Evolutionary conservation across 2,888 invertebrate species (phyloP).

Genomic region (Sphaeridia pumilis): DNA sequence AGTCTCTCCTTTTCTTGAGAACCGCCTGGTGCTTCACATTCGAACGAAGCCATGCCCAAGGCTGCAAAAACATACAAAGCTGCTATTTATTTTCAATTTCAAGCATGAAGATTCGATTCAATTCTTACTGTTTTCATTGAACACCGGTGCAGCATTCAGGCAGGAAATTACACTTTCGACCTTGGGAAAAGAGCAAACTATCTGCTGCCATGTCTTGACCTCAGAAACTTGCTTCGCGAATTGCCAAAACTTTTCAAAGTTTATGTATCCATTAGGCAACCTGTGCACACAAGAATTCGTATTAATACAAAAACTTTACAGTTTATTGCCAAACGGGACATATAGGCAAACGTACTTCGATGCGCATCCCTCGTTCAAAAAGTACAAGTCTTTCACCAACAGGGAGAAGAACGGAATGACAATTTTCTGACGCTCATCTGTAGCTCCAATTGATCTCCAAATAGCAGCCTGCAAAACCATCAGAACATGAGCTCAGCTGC

Average conservation of each 20-base stretch:
- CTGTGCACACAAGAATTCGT: slow-evolving; percentile 17
- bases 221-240: slow-evolving; percentile 44
- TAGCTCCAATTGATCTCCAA: slow-evolving; percentile 37
- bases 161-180: slow-evolving; percentile 30
- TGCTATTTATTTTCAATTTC: neutral
- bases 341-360: slow-evolving; percentile 39
- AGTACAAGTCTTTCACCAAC: slow-evolving; percentile 46
- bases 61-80: slow-evolving; percentile 18
- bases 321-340: neutral
- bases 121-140: slow-evolving; percentile 32
- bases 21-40: slow-evolving; percentile 34
- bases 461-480: slow-evolving; percentile 41
- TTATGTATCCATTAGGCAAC: slow-evolving; percentile 43
- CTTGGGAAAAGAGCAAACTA: slow-evolving; percentile 36
- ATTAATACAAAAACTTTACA: neutral
- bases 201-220: slow-evolving; percentile 45
- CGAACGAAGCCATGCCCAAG: slow-evolving; percentile 31
- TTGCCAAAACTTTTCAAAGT: slow-evolving; percentile 45
- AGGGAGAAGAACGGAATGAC: slow-evolving; percentile 48
- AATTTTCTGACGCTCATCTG: slow-evolving; percentile 40
- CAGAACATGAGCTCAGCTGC: neutral
- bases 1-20: slow-evolving; percentile 35
- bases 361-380: slow-evolving; percentile 45
- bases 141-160: slow-evolving; percentile 32
- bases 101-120: neutral